Conservation (phyloP, 1,140 invertebrate species). For the Saccostrea cuccullata region DNA sequence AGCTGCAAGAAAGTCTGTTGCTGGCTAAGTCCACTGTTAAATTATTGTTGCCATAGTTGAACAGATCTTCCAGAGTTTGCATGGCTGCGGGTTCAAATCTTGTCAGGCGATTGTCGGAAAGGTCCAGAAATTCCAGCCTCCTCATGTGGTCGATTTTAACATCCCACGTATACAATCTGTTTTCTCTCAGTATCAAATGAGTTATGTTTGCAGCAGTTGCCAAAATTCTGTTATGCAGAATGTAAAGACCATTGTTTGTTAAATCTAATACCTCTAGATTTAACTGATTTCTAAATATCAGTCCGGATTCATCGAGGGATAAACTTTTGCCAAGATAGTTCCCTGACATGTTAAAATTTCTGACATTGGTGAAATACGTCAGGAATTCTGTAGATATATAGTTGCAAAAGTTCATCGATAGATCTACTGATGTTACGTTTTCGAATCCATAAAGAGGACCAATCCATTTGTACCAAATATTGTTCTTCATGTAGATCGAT, state of each 20-base stretch:
- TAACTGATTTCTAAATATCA: slow-evolving; percentile 4
- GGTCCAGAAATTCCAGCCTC: neutral
- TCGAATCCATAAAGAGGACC: neutral
- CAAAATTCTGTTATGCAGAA: neutral
- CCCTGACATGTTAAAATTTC: neutral
- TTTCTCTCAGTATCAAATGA: neutral
- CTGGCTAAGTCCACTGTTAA: neutral
- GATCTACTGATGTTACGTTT: neutral
- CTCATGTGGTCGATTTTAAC: neutral
- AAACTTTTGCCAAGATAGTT: neutral
- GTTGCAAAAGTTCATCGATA: neutral
- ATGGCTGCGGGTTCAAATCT: neutral
- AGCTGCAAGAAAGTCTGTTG: neutral
- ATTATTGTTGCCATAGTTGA: neutral
- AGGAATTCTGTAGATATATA: neutral
- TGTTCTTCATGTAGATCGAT: neutral
- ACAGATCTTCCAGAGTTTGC: neutral
- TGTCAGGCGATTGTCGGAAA: neutral
- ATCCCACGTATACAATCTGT: neutral
- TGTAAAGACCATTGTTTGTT: neutral
- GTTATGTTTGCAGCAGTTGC: neutral
- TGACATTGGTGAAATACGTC: neutral
- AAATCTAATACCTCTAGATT: neutral
- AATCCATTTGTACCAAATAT: neutral
- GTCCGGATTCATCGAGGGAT: neutral